Percentiles rank a stretch among this genome's conserved stretches.
Evolutionary conservation across 2,888 invertebrate genomes (phyloP).

Genomic region (Ceratothoa steindachneri): DNA sequence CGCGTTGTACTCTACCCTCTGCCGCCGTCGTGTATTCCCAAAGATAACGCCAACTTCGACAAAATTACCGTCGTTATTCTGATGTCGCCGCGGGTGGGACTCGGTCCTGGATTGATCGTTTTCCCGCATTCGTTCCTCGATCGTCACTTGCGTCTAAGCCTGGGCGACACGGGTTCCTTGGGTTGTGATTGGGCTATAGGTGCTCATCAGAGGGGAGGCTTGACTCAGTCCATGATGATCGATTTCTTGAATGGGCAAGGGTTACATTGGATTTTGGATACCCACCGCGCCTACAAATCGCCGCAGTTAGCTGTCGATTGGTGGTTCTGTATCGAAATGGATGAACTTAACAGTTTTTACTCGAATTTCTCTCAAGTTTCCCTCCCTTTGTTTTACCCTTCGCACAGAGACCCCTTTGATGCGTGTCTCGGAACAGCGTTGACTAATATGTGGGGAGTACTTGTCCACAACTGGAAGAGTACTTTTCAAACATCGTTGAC

Average conservation of each 20-base stretch:
- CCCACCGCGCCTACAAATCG: too few species aligned
- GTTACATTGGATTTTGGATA: neutral
- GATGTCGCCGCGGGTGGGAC: neutral
- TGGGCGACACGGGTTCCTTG: neutral
- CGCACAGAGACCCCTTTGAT: neutral
- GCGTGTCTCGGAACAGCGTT: neutral
- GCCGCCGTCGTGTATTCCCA: neutral
- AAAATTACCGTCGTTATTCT: neutral
- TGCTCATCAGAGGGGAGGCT: neutral
- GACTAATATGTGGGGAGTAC: neutral
- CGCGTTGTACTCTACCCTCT: neutral
- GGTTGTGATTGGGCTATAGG: neutral
- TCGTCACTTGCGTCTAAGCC: neutral
- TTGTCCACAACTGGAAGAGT: neutral
- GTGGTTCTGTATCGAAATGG: neutral
- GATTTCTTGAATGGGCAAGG: neutral
- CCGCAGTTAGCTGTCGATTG: neutral
- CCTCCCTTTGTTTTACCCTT: neutral
- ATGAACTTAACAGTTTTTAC: neutral
- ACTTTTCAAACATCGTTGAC: neutral
- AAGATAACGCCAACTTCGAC: neutral
- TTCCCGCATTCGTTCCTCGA: neutral
- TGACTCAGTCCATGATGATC: constrained; percentile 3
- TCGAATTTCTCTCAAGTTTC: neutral
- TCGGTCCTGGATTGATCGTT: neutral